Percentiles rank a stretch among this genome's conserved stretches.
phyloP scores from a whole-genome alignment of 2,113 vertebrate species.

The Oncorhynchus kisutch region DNA sequence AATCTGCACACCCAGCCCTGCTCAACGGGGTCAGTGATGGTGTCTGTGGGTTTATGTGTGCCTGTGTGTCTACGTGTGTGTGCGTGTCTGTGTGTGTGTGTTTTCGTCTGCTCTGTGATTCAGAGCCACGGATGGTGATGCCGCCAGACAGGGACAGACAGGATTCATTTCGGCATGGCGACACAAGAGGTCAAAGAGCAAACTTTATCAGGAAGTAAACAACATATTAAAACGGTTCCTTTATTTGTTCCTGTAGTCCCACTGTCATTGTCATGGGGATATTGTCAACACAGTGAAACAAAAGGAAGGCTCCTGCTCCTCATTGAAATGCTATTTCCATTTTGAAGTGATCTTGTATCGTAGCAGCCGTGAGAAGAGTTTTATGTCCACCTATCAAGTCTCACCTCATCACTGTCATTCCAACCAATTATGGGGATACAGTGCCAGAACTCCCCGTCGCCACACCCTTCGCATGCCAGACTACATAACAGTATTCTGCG shows the following conservation, averaged over 20 bases:
- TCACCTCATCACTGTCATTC: constrained; percentile 59
- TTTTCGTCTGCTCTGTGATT: constrained; percentile 9
- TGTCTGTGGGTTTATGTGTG: background rate
- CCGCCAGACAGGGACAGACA: background rate
- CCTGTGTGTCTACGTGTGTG: constrained; percentile 4
- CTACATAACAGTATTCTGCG: background rate
- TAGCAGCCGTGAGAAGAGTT: constrained; percentile 16
- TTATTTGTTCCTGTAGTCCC: constrained; percentile 4
- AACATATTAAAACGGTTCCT: constrained; percentile 31
- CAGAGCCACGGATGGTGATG: background rate
- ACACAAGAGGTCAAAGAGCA: constrained; percentile 30
- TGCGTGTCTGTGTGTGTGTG: constrained; percentile 26
- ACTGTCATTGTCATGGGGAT: background rate
- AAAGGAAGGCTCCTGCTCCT: background rate
- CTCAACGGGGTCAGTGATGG: background rate
- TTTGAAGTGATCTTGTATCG: background rate
- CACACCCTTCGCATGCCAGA: constrained; percentile 20
- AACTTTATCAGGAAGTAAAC: constrained; percentile 6
- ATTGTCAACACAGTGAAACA: background rate
- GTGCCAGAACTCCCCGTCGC: constrained; percentile 15
- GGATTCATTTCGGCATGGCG: constrained; percentile 15
- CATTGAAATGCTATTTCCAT: constrained; percentile 13
- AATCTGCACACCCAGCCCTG: constrained; percentile 33
- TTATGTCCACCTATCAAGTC: constrained; percentile 34
- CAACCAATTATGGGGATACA: constrained; percentile 47